Evolutionary conservation across 2,888 invertebrate genomes (phyloP).

Genomic region (Troglohyphantes excavatus): DNA sequence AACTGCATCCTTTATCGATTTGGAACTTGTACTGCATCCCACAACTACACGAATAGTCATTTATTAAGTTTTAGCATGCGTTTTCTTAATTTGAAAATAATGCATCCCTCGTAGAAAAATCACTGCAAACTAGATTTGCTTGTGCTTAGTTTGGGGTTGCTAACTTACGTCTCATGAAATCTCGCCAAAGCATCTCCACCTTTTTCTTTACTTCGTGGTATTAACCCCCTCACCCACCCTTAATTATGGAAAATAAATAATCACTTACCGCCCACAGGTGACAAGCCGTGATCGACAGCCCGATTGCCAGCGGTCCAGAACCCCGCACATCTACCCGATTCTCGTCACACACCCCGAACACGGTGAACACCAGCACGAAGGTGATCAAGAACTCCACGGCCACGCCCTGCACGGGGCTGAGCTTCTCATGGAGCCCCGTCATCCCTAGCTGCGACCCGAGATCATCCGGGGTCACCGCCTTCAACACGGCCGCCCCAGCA

Average conservation of each 20-base stretch:
- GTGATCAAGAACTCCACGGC: conserved; percentile 93
- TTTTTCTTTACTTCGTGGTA: no score
- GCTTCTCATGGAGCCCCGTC: conserved; percentile 86
- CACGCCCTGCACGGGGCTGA: conserved; percentile 90
- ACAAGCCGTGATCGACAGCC: conserved; percentile 91
- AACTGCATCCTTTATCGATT: no score
- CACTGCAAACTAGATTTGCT: no score
- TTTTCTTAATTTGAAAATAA: no score
- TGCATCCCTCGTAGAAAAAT: no score
- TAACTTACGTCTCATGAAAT: no score
- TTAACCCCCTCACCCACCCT: no score
- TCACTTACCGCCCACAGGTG: conserved; percentile 92
- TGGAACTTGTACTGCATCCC: no score
- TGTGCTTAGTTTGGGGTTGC: no score
- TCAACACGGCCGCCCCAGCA: conserved; percentile 80
- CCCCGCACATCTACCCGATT: conserved; percentile 90
- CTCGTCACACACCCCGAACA: conserved; percentile 91
- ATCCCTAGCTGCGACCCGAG: conserved; percentile 87
- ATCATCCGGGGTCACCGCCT: conserved; percentile 84
- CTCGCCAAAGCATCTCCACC: no score
- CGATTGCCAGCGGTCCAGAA: conserved; percentile 93
- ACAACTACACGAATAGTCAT: no score
- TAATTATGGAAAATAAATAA: neutral
- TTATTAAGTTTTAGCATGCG: no score
- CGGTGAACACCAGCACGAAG: conserved; percentile 91